Evolutionary conservation across 2,797 vertebrate genomes (phyloP).

Genomic region (Anguilla pacifica): DNA sequence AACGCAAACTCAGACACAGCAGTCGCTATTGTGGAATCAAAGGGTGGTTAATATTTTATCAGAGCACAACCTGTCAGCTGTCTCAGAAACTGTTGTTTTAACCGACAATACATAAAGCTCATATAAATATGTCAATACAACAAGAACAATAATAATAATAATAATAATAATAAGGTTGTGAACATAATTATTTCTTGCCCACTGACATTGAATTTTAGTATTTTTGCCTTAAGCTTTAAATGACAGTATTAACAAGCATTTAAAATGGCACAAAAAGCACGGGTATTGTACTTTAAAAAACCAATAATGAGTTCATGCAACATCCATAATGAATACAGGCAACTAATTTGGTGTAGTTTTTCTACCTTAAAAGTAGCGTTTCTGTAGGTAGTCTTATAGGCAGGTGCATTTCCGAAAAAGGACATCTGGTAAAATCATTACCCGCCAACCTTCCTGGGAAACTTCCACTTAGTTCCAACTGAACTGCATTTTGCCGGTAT

Average conservation of each 20-base stretch:
- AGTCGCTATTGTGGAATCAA: constrained; percentile 66
- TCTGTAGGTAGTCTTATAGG: not conserved
- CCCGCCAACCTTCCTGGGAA: not conserved
- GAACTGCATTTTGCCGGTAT: not conserved
- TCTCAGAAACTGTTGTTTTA: constrained; percentile 41
- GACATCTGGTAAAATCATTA: not conserved
- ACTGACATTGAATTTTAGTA: not conserved
- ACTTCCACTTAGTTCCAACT: not conserved
- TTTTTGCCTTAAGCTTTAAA: not conserved
- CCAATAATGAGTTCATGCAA: not conserved
- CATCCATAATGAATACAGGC: not conserved
- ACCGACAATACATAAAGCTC: not conserved
- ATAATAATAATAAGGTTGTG: not conserved
- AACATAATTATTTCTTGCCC: not conserved
- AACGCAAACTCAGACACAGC: constrained; percentile 62
- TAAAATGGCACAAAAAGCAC: not conserved
- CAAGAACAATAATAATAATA: not conserved
- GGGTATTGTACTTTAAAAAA: not conserved
- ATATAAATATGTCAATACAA: not conserved
- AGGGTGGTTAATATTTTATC: constrained; percentile 65
- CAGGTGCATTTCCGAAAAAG: not conserved
- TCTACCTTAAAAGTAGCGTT: not conserved
- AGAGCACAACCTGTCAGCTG: constrained; percentile 51
- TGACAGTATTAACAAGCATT: not conserved
- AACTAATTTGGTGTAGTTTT: not conserved